Conservation (phyloP, 2,113 vertebrate species). For the Riparia riparia region DNA sequence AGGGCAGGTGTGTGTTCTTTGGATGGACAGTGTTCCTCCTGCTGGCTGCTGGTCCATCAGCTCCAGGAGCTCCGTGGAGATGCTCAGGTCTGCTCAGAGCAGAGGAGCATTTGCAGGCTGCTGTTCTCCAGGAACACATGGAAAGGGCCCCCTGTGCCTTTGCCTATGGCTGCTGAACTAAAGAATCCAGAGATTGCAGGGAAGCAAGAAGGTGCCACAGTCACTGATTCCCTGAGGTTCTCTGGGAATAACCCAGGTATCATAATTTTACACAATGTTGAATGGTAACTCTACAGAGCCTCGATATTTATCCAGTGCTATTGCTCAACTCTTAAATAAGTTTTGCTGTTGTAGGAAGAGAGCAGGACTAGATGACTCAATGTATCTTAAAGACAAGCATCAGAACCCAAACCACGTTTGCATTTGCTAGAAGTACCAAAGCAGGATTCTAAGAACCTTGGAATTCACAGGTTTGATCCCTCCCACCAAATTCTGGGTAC, state of each 20-base stretch:
- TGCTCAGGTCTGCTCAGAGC: not conserved
- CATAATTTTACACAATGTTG: not conserved
- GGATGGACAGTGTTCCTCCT: not conserved
- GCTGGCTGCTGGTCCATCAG: fast-evolving
- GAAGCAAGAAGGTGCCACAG: not conserved
- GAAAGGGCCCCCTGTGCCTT: not conserved
- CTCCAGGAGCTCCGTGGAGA: not conserved
- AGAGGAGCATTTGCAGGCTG: not conserved
- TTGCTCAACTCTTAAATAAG: not conserved
- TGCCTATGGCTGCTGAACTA: not conserved
- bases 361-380: not conserved
- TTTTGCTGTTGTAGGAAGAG: not conserved
- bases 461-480: not conserved
- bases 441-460: not conserved
- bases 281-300: not conserved
- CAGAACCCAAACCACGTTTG: not conserved
- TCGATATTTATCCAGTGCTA: not conserved
- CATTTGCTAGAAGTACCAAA: not conserved
- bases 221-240: not conserved
- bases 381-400: not conserved
- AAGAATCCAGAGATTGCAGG: not conserved
- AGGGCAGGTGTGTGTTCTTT: not conserved
- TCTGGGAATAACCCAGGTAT: not conserved
- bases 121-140: not conserved
- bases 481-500: not conserved